Conservation (phyloP, 35 echinoderm and acorn worm species). For the Patiria miniata region DNA sequence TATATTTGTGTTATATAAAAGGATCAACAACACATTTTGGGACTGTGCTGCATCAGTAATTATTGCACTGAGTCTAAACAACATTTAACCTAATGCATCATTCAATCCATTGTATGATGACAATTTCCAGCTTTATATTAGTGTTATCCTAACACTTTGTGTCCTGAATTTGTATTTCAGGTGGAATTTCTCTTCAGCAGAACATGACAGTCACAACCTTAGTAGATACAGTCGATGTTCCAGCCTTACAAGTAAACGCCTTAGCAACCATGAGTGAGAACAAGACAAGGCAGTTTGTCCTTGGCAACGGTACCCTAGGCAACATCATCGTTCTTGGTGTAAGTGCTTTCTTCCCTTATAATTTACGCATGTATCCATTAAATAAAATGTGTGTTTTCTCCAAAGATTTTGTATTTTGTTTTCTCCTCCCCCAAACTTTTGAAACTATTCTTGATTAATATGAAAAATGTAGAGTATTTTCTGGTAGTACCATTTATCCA, state of each 20-base stretch:
- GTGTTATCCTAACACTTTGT: too few relatives aligned
- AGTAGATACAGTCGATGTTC: conserved; percentile 9
- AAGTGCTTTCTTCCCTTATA: neutral
- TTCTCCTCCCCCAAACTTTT: neutral
- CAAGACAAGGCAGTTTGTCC: neutral
- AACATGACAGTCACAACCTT: neutral
- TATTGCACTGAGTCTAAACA: too few relatives aligned
- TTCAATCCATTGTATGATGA: too few relatives aligned
- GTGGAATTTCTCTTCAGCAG: neutral
- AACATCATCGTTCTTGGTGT: conserved; percentile 14
- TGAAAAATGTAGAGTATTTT: too few relatives aligned
- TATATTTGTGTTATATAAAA: too few relatives aligned
- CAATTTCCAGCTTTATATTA: too few relatives aligned
- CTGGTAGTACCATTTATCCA: too few relatives aligned
- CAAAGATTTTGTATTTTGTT: neutral
- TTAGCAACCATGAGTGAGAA: neutral
- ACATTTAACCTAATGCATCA: too few relatives aligned
- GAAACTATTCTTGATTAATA: too few relatives aligned
- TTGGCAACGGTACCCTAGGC: neutral
- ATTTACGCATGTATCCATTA: too few relatives aligned
- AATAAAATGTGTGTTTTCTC: neutral
- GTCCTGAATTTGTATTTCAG: neutral
- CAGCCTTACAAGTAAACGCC: neutral
- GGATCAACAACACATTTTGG: too few relatives aligned
- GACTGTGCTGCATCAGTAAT: too few relatives aligned